phyloP scores from a whole-genome alignment of 2,113 vertebrate genomes.

The Gallinago jamesoni region DNA sequence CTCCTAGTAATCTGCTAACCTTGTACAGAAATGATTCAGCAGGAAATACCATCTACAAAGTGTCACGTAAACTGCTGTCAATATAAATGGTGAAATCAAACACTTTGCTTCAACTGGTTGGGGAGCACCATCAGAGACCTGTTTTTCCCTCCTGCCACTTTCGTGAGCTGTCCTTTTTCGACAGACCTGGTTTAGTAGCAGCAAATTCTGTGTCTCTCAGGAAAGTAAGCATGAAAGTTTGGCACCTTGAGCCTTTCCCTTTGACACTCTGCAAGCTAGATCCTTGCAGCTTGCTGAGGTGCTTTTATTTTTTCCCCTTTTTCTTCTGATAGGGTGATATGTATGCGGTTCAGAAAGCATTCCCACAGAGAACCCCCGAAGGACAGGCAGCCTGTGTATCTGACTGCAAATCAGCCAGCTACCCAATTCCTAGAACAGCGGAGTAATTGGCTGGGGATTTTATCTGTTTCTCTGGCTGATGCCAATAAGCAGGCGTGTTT shows the following conservation, averaged over 20 bases:
- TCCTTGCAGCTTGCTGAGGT: not conserved
- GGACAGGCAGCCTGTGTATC: constrained; percentile 26
- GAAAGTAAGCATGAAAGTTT: constrained; percentile 6
- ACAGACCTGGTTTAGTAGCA: constrained; percentile 27
- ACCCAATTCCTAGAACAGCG: constrained; percentile 1
- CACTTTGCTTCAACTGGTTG: not conserved
- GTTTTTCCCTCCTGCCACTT: not conserved
- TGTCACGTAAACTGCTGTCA: not conserved
- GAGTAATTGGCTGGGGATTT: constrained; percentile 65
- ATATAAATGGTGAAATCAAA: not conserved
- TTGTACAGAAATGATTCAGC: not conserved
- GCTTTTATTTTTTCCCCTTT: not conserved
- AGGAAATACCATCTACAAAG: not conserved
- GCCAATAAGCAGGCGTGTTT: constrained; percentile 60
- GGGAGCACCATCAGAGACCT: not conserved
- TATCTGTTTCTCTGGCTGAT: constrained; percentile 57
- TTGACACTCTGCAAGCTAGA: constrained; percentile 4
- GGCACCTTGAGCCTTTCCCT: constrained; percentile 10
- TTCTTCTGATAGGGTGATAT: constrained; percentile 15
- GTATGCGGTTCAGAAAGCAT: constrained; percentile 16
- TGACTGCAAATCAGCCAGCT: constrained; percentile 60
- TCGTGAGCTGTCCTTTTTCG: not conserved
- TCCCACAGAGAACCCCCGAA: constrained; percentile 19
- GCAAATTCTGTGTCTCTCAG: constrained; percentile 24
- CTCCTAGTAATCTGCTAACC: not conserved